A percentile compares a stretch with the other conserved stretches of the same genome.
These are phyloP conservation scores for Cryptus armator DNA, from an alignment of 2,888 invertebrate species.

Conservation along the genomic window DNA sequence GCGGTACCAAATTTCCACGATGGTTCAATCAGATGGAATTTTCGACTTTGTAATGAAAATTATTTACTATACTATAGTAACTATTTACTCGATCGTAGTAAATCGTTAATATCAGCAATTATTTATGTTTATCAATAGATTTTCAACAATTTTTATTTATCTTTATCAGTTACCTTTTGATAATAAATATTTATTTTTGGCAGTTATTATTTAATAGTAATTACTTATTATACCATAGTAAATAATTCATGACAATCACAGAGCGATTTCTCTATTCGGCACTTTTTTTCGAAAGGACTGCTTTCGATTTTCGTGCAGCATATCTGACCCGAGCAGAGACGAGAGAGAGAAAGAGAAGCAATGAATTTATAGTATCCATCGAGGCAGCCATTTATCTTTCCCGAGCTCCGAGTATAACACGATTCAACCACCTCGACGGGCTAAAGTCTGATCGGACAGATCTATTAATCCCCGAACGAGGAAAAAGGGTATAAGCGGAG, in stretches of 20 bases:
- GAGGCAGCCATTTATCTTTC: constrained; percentile 55
- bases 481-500: constrained; percentile 31
- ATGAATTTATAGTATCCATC: constrained; percentile 63
- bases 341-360: constrained; percentile 8
- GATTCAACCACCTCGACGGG: constrained; percentile 34
- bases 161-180: too few species aligned
- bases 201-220: too few species aligned
- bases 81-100: too few species aligned
- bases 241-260: not conserved
- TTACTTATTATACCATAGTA: too few species aligned
- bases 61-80: not conserved
- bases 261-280: not conserved
- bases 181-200: too few species aligned
- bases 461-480: constrained; percentile 62
- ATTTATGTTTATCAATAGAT: too few species aligned
- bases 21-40: not conserved
- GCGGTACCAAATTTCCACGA: not conserved
- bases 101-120: too few species aligned
- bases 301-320: not conserved
- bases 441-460: constrained; percentile 52
- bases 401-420: constrained; percentile 14
- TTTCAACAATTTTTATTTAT: too few species aligned
- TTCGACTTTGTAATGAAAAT: not conserved
- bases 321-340: not conserved
- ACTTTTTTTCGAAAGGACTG: not conserved